These are phyloP conservation scores for Limonius californicus DNA, from an alignment of 1,140 invertebrate genomes.

Conservation along the genomic window DNA sequence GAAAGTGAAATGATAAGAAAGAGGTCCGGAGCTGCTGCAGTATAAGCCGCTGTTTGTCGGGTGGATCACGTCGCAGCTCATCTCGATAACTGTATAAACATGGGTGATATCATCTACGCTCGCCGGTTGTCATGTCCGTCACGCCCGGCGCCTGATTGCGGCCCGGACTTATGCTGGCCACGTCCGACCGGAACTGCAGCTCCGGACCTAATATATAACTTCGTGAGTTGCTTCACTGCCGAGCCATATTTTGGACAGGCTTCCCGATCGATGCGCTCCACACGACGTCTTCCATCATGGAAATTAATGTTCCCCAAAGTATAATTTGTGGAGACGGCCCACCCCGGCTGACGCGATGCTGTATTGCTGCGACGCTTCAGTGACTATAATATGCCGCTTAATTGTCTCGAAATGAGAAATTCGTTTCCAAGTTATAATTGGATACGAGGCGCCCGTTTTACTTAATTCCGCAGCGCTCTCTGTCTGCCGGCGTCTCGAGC, in stretches of 20 bases:
- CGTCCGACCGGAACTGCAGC: conserved; percentile 24
- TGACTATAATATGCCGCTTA: conserved; percentile 50
- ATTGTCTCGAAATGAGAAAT: conserved; percentile 52
- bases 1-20: conserved; percentile 17
- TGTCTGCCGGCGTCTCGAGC: conserved; percentile 3
- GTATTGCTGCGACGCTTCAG: conserved; percentile 45
- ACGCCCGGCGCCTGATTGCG: conserved; percentile 30
- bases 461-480: conserved; percentile 24
- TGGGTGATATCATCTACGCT: conserved; percentile 14
- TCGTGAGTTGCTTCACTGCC: conserved; percentile 17
- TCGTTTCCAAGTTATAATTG: conserved; percentile 51
- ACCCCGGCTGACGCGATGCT: conserved; percentile 31
- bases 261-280: conserved; percentile 23
- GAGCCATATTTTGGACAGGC: conserved; percentile 26
- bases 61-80: conserved; percentile 16
- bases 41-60: conserved; percentile 6
- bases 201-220: conserved; percentile 20
- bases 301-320: conserved; percentile 51
- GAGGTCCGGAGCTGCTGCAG: neutral
- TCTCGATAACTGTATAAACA: conserved; percentile 21
- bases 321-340: conserved; percentile 47
- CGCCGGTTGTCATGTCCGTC: conserved; percentile 28
- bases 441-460: conserved; percentile 40
- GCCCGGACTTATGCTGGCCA: conserved; percentile 26
- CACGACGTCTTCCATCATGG: conserved; percentile 45